Conservation (phyloP, 2,888 invertebrate genomes). For the Mechanitis mazaeus region DNA sequence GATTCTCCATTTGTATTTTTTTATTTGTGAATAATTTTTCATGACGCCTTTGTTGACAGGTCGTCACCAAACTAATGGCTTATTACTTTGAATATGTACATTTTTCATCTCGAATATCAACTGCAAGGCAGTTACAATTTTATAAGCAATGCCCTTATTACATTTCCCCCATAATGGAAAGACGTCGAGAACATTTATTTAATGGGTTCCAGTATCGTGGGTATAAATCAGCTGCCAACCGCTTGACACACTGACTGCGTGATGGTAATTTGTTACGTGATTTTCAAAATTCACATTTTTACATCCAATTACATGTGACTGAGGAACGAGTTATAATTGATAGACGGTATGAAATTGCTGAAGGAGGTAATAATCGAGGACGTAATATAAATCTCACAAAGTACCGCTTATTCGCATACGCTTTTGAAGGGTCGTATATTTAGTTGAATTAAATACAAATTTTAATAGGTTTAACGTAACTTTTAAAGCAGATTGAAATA, state of each 20-base stretch:
- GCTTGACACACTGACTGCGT: constrained; percentile 14
- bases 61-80: no score
- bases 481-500: no score
- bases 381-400: neutral
- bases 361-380: neutral
- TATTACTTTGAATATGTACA: no score
- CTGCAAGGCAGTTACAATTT: no score
- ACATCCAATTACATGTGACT: constrained; percentile 17
- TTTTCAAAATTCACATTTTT: constrained; percentile 17
- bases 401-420: neutral
- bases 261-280: constrained; percentile 23
- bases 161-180: constrained; percentile 10
- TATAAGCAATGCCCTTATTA: neutral
- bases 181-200: constrained; percentile 14
- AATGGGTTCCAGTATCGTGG: constrained; percentile 9
- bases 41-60: no score
- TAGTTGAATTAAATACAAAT: neutral
- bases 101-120: no score
- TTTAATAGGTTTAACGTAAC: neutral
- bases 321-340: neutral
- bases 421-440: neutral
- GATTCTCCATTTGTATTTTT: no score
- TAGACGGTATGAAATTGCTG: neutral
- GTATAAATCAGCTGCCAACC: constrained; percentile 17
- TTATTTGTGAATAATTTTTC: no score